Base-by-base conservation (phyloP, 2,888 invertebrate genomes). In the Helobdella robusta region DNA sequence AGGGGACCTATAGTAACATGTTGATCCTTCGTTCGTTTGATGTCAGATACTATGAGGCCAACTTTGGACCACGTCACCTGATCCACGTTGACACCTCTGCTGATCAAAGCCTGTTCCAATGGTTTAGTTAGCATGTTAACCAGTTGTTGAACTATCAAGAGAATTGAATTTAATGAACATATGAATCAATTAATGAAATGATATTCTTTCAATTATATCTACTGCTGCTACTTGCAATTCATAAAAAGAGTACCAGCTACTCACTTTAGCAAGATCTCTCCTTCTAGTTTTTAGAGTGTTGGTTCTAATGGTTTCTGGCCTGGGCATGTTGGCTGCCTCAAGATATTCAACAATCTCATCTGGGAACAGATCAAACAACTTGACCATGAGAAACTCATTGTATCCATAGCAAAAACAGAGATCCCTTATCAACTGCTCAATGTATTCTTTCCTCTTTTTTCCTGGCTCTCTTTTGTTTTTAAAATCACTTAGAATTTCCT, bases 1-100 rank as follows among this genome's bases (percentile, higher is more conserved):
- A 4, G 5, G 11, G 8, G 68, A 81, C 95, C 97, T 73, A 98
- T 83, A 0, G 97, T 95, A 0, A 98, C 94, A 75, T 92, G 90
- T 0, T 95, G 88, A 71, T 89, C 92, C 79, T 92, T 36, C 15
- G 34, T 20, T 28, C 62, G 48, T 34, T 62, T 62, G 50, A 62
- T 60, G 59, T 65, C 65, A 1, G 65, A 99, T 8, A 99, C 85
- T 1, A 98, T 93, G 36, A 99, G 83, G 15, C 98, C 98, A 25
- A 95, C 91, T 83, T 94, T 97, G 59, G 93, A 91, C 98, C 98
- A 99, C 4, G 94, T 97, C 66, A 98, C 85, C 0, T 97, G 95
- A 82, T 99, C 97, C 70, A 99, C 84, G 83, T 99, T 98, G 0
- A 97, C 93, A 28, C 98, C 98, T 74, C 97, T 85, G 75, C 90